Base-by-base conservation (phyloP, 2,888 invertebrate genomes). In the Lutraria lutraria region DNA sequence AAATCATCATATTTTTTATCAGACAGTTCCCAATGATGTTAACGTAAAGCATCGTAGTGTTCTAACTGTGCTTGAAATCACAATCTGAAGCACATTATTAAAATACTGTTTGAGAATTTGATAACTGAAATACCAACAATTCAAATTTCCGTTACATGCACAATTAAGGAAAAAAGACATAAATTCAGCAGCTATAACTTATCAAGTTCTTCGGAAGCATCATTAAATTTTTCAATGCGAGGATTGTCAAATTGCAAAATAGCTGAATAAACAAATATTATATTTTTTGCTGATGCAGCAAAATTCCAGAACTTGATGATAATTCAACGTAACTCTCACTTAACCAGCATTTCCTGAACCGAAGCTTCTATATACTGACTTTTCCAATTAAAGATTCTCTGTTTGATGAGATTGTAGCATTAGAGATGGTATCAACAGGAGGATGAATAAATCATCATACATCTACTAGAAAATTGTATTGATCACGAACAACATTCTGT, bases 401-500 rank as follows among this genome's bases (percentile, higher is more conserved):
- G 1, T 19, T 12, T 13, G 25, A 16, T 31, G 19, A 16, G 13
- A 15, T 13, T 15, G 25, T 16, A 63, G 10, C 21, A 21, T 0
- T 1, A n/a, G 63, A 63, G 63, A 63, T 34, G 16, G 19, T 72
- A 72, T 12, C 34, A 0, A 21, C 15, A 25, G 12, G 0, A 0
- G 34, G 16, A 76, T 76, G 76, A 76, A 76, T 76, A 34, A 76
- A 76, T 76, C 76, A 76, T 76, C 31, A 76, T 34, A 16, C 31
- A 19, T 76, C 16, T 76, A 76, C 76, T 16, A 76, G 34, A 15
- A 6, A 76, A 31, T 6, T 31, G 29, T 76, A 34, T 34, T 19
- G 34, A 76, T 76, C 76, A 15, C 13, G 19, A 16, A 13, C 16
- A 16, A 13, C 12, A 0, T 76, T 34, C n/a, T 2, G 29, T 31